Evolutionary conservation across 2,113 vertebrate genomes (phyloP).

Genomic region (Podocnemis expansa): DNA sequence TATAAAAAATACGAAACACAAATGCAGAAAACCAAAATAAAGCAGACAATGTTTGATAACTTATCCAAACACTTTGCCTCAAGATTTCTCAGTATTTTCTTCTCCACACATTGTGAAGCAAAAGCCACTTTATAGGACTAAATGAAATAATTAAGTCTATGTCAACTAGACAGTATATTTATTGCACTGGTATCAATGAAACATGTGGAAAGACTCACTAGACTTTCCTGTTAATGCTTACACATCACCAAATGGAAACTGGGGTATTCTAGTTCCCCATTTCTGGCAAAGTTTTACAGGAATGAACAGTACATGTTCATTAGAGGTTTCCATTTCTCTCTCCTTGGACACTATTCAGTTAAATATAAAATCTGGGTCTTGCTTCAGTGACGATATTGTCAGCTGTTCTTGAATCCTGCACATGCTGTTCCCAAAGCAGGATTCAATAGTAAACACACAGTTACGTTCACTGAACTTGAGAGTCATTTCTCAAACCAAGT

Average conservation of each 20-base stretch:
- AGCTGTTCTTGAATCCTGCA: background rate
- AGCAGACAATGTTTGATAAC: background rate
- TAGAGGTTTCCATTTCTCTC: background rate
- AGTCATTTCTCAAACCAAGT: background rate
- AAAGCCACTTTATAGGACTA: slow-evolving; percentile 5
- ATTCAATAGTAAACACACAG: background rate
- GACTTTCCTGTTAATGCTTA: slow-evolving; percentile 29
- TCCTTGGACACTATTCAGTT: background rate
- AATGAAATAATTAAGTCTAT: background rate
- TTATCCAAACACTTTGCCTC: background rate
- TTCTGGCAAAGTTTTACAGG: background rate
- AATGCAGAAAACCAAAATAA: background rate
- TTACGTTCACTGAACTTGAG: rapidly evolving
- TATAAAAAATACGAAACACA: background rate
- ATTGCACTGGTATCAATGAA: background rate
- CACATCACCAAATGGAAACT: slow-evolving; percentile 3
- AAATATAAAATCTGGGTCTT: background rate
- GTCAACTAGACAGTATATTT: background rate
- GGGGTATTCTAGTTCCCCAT: slow-evolving; percentile 11
- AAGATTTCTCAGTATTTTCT: background rate
- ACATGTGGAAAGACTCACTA: background rate
- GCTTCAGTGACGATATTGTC: background rate
- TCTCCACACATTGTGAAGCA: slow-evolving; percentile 7
- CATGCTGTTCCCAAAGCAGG: background rate
- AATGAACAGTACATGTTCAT: background rate